Evolutionary conservation across 2,113 vertebrate genomes (phyloP), one percentile per base, ranked within the genome.

Genomic region (Serinus canaria): DNA sequence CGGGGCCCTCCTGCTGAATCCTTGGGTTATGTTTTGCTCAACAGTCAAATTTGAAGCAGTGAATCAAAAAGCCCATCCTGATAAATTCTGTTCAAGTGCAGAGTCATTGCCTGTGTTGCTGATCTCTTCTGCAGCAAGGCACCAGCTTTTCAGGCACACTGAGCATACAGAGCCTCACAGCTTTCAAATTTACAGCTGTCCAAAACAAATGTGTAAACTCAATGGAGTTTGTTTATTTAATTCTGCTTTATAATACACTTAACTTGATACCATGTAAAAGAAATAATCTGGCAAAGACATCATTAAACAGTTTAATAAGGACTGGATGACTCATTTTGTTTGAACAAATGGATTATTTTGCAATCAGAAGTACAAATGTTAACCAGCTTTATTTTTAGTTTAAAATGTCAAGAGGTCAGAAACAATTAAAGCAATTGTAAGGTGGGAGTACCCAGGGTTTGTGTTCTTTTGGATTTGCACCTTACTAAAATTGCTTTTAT

Each of bases 381-480:
- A 95, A 93, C 95, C 87, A 85, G 75, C 95, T 95, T 97, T 97
- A 97, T 97, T 97, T 97, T 97, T 96, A 96, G 96, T 91, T 89
- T 81, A 85, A 95, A 95, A 94, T 96, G 95, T 92, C 96, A 96
- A 79, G 92, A 95, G 97, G 96, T 97, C 96, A 97, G 92, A 93
- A 97, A 94, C 94, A 92, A 96, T 96, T 94, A 95, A 86, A 89
- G 94, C 91, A 87, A 73, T 90, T 96, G 89, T 87, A 90, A 93
- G 91, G 90, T 92, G 88, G 96, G 96, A 95, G 88, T 95, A 89
- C 77, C 74, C 44, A 15, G 74, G 58, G 82, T 92, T 92, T 93
- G 91, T 95, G 92, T 94, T 92, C 95, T 87, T 80, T 95, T 81
- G 78, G 96, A 96, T 97, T 96, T 95, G 92, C 95, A 95, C 97